Evolutionary conservation across 1,140 invertebrate species (phyloP).

Genomic region (Laodelphax striatellus): DNA sequence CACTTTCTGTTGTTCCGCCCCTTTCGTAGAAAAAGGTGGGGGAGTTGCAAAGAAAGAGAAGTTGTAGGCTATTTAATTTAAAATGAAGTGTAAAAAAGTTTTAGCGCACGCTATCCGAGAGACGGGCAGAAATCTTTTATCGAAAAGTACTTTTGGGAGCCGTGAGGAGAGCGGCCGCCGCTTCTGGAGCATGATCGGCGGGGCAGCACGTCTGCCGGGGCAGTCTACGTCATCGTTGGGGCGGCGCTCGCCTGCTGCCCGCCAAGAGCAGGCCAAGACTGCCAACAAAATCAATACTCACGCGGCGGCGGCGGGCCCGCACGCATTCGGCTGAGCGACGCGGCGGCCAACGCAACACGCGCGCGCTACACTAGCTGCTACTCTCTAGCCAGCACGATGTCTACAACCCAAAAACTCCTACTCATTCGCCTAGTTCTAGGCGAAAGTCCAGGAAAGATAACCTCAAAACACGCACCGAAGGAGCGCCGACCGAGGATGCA

Average conservation of each 20-base stretch:
- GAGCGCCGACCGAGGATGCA: neutral
- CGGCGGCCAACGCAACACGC: too few species aligned
- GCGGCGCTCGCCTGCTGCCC: neutral
- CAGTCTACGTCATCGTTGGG: neutral
- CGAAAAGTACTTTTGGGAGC: neutral
- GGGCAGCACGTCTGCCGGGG: neutral
- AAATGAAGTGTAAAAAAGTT: conserved; percentile 3
- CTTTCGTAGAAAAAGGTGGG: neutral
- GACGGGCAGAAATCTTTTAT: neutral
- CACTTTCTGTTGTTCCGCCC: too few species aligned
- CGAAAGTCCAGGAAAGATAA: too few species aligned
- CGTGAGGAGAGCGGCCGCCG: neutral
- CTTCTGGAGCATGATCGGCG: neutral
- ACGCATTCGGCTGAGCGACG: too few species aligned
- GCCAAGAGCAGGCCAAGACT: neutral
- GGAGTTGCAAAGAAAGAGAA: neutral
- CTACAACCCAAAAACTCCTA: too few species aligned
- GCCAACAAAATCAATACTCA: neutral
- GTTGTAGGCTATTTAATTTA: neutral
- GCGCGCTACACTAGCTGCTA: too few species aligned
- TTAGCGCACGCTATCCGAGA: neutral
- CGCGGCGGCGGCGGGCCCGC: neutral
- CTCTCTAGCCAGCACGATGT: neutral
- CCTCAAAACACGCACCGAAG: neutral
- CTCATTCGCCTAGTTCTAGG: neutral